Percentiles rank a stretch among this genome's conserved stretches.
Conservation (phyloP, 2,888 invertebrate genomes). For the Ectropis crepuscularia region DNA sequence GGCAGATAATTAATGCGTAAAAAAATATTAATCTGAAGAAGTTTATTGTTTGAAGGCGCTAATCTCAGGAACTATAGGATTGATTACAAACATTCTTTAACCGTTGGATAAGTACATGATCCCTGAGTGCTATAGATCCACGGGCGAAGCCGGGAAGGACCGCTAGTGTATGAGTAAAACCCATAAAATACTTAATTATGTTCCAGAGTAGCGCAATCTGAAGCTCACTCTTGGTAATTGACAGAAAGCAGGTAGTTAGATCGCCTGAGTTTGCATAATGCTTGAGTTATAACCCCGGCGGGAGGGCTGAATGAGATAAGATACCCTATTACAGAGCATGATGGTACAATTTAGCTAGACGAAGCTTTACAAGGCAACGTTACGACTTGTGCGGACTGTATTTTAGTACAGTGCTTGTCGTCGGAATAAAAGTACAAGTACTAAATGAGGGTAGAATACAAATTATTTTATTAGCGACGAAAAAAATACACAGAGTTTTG, state of each 20-base stretch:
- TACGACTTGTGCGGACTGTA: background rate
- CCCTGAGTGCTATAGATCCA: too few relatives aligned
- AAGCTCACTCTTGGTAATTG: slow-evolving; percentile 13
- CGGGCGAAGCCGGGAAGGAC: too few relatives aligned
- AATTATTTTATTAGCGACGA: background rate
- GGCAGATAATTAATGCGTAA: too few relatives aligned
- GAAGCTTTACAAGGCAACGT: background rate
- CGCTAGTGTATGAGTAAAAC: too few relatives aligned
- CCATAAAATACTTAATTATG: too few relatives aligned
- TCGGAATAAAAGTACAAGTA: background rate
- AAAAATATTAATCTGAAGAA: too few relatives aligned
- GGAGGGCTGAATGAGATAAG: slow-evolving; percentile 21
- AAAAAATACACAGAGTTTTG: background rate
- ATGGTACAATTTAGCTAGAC: slow-evolving; percentile 9
- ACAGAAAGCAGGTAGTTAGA: slow-evolving; percentile 25
- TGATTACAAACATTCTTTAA: too few relatives aligned
- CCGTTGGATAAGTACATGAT: too few relatives aligned
- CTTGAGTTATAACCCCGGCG: slow-evolving; percentile 29
- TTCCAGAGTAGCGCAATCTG: background rate
- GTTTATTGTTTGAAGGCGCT: too few relatives aligned
- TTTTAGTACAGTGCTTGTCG: background rate
- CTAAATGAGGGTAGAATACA: background rate
- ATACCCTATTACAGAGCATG: slow-evolving; percentile 20
- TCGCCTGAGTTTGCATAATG: slow-evolving; percentile 32
- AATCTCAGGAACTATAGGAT: too few relatives aligned